A percentile compares a stretch with the other conserved stretches of the same genome.
phyloP scores from a whole-genome alignment of 1,140 invertebrate species.

The Drosophila kikkawai region DNA sequence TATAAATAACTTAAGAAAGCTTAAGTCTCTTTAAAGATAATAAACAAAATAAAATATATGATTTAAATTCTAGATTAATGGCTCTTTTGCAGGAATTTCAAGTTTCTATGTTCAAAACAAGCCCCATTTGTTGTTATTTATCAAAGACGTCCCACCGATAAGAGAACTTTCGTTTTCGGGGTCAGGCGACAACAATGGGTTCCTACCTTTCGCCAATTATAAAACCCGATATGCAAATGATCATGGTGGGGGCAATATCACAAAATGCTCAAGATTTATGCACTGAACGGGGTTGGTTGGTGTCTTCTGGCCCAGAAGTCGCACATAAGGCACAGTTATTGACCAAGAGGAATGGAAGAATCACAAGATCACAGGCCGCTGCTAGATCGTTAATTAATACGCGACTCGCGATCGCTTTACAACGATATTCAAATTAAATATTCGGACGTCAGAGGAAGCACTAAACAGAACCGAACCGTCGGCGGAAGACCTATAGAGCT shows the following conservation, averaged over 20 bases:
- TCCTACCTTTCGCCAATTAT: slow-evolving; percentile 88
- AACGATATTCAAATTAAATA: slow-evolving; percentile 63
- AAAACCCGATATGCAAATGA: slow-evolving; percentile 89
- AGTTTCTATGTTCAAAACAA: not conserved
- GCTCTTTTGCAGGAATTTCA: slow-evolving; percentile 1
- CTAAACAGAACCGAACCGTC: slow-evolving; percentile 17
- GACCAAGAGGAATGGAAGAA: slow-evolving; percentile 24
- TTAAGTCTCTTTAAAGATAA: not conserved
- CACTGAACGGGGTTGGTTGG: slow-evolving; percentile 11
- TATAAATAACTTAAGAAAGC: not conserved
- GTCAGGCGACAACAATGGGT: slow-evolving; percentile 15
- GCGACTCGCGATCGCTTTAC: slow-evolving; percentile 28
- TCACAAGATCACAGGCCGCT: slow-evolving; percentile 48
- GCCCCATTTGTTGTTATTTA: slow-evolving; percentile 4
- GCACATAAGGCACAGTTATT: slow-evolving; percentile 54
- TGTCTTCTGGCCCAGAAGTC: slow-evolving; percentile 4
- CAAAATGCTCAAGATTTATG: slow-evolving; percentile 38
- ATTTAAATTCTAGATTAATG: slow-evolving; percentile 7
- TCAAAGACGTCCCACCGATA: slow-evolving; percentile 4
- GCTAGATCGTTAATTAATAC: slow-evolving; percentile 37
- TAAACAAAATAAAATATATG: not conserved
- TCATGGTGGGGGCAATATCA: slow-evolving; percentile 85
- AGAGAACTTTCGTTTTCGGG: slow-evolving; percentile 64
- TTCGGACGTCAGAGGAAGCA: slow-evolving; percentile 58
- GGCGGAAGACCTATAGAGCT: slow-evolving; percentile 20